These are phyloP conservation scores for Montipora foliosa DNA, from an alignment of 64 coral and sea anemone species.

Conservation along the genomic window DNA sequence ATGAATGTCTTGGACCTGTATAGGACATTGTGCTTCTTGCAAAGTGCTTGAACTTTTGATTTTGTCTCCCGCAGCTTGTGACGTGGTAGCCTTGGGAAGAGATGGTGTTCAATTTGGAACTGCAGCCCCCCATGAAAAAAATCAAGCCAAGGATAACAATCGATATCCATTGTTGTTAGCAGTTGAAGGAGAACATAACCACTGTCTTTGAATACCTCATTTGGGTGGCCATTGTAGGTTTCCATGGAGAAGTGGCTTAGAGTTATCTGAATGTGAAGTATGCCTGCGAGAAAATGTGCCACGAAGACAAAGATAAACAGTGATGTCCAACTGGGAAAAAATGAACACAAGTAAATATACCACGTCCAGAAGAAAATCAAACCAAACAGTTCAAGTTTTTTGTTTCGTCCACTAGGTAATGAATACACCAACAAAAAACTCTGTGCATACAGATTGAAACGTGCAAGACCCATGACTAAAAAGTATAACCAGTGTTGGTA, in stretches of 20 bases:
- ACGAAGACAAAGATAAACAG: slow-evolving; percentile 81
- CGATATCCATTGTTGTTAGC: slow-evolving; percentile 92
- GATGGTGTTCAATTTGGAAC: slow-evolving; percentile 99
- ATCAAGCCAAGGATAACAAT: slow-evolving; percentile 86
- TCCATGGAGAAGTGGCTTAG: slow-evolving; percentile 97
- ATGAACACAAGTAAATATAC: slow-evolving; percentile 88
- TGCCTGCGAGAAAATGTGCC: slow-evolving; percentile 92
- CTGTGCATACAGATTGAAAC: slow-evolving; percentile 93
- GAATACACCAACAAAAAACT: slow-evolving; percentile 88
- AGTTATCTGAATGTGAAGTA: slow-evolving; percentile 96
- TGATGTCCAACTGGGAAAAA: slow-evolving; percentile 76
- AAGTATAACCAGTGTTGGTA: slow-evolving; percentile 94
- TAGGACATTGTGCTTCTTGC: slow-evolving; percentile 80
- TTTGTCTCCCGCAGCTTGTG: slow-evolving; percentile 81
- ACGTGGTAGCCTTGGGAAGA: slow-evolving; percentile 90
- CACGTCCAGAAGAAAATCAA: slow-evolving; percentile 94
- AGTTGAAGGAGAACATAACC: slow-evolving; percentile 86
- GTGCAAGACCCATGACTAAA: slow-evolving; percentile 92
- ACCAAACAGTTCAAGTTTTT: slow-evolving; percentile 71
- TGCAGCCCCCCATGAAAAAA: slow-evolving; percentile 96
- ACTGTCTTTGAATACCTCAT: slow-evolving; percentile 75
- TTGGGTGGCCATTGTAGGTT: slow-evolving; percentile 88
- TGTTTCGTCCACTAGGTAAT: slow-evolving; percentile 52
- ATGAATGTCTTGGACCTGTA: slow-evolving; percentile 89
- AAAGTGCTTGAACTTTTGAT: slow-evolving; percentile 70